A percentile compares a stretch with the other conserved stretches of the same genome.
Conservation (phyloP, 1,140 invertebrate genomes). For the Eueides isabella region DNA sequence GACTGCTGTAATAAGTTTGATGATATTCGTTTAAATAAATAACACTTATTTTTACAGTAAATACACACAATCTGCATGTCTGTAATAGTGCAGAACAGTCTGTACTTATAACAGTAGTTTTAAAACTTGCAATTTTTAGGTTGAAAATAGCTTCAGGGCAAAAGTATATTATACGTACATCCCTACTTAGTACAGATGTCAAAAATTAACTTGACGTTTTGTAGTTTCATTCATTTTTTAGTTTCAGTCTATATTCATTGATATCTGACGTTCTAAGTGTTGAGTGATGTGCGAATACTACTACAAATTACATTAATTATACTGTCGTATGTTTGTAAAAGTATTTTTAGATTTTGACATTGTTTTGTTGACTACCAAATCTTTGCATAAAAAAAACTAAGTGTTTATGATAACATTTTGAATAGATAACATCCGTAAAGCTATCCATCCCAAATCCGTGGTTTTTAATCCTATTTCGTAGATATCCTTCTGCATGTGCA, state of each 20-base stretch:
- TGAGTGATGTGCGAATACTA: constrained; percentile 3
- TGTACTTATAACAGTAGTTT: no score
- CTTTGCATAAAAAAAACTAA: not conserved
- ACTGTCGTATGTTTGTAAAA: not conserved
- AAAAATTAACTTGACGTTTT: not conserved
- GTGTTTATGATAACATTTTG: constrained; percentile 1
- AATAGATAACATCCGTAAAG: not conserved
- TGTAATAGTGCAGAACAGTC: no score
- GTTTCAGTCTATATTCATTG: constrained; percentile 3
- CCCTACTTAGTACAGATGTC: not conserved
- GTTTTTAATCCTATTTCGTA: constrained; percentile 51
- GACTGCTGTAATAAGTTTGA: no score
- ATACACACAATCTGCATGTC: no score
- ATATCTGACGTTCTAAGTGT: not conserved
- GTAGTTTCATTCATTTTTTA: constrained; percentile 1
- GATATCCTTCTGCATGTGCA: constrained; percentile 61
- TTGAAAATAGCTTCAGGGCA: no score
- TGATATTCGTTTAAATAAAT: no score
- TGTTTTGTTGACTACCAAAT: not conserved
- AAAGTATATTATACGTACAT: not conserved
- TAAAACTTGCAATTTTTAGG: no score
- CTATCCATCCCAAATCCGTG: not conserved
- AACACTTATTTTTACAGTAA: no score
- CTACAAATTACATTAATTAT: constrained; percentile 1
- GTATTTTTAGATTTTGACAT: constrained; percentile 7